Evolutionary conservation across 2,888 invertebrate species (phyloP).

Genomic region (Teinopalpus imperialis): DNA sequence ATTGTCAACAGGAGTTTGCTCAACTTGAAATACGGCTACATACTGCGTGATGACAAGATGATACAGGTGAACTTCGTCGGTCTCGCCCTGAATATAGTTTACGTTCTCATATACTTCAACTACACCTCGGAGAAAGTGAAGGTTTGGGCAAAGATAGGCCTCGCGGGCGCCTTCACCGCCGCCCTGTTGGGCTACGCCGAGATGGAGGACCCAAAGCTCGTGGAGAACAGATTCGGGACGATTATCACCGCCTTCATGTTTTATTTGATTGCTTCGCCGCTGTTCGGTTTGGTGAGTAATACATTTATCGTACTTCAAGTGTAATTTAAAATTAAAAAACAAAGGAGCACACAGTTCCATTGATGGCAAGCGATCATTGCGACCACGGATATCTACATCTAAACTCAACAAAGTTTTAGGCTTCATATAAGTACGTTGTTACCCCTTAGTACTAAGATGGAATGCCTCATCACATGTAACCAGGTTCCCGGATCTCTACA

Average conservation of each 20-base stretch:
- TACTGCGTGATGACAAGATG: slow-evolving; percentile 89
- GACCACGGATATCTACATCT: too few relatives aligned
- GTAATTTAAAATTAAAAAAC: too few relatives aligned
- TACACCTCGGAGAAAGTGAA: slow-evolving; percentile 81
- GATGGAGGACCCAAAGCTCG: slow-evolving; percentile 83
- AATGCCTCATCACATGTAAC: too few relatives aligned
- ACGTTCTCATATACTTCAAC: slow-evolving; percentile 85
- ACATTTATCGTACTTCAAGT: too few relatives aligned
- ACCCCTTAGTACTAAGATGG: too few relatives aligned
- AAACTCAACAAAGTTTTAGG: too few relatives aligned
- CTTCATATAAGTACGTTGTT: too few relatives aligned
- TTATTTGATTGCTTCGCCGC: slow-evolving; percentile 85
- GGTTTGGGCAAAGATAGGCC: slow-evolving; percentile 81
- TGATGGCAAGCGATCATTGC: too few relatives aligned
- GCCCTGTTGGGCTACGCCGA: slow-evolving; percentile 84
- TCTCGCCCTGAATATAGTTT: slow-evolving; percentile 85
- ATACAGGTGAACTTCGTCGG: slow-evolving; percentile 90
- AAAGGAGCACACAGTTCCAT: too few relatives aligned
- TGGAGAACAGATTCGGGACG: slow-evolving; percentile 87
- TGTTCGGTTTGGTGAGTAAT: slow-evolving; percentile 84
- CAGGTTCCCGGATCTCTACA: too few relatives aligned
- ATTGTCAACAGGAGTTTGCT: slow-evolving; percentile 86
- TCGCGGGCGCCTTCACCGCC: slow-evolving; percentile 80
- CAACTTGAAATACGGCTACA: slow-evolving; percentile 88
- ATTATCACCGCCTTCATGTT: slow-evolving; percentile 87